A percentile compares a stretch with the other conserved stretches of the same genome.
phyloP scores from a whole-genome alignment of 2,797 vertebrate genomes.

The Protosalanx chinensis region DNA sequence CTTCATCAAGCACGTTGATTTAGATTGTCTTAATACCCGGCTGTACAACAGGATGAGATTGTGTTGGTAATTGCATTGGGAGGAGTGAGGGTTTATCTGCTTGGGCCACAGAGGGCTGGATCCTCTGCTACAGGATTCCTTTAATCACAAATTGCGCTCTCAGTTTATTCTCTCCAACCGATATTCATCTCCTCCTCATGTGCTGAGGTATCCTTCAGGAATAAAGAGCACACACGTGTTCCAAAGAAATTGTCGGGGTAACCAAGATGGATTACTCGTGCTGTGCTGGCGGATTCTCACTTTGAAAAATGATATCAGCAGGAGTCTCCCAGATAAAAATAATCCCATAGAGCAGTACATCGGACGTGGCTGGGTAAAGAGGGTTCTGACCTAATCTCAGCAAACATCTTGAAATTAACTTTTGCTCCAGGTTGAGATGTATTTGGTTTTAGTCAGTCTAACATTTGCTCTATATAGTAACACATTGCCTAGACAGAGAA shows the following conservation, averaged over 20 bases:
- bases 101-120: slow-evolving; percentile 57
- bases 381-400: slow-evolving; percentile 66
- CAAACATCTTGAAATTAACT: slow-evolving; percentile 66
- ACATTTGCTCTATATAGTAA: slow-evolving; percentile 1
- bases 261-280: slow-evolving; percentile 79
- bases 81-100: slow-evolving; percentile 57
- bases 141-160: slow-evolving; percentile 79
- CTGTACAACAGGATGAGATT: slow-evolving; percentile 52
- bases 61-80: slow-evolving; percentile 63
- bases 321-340: slow-evolving; percentile 74
- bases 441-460: slow-evolving; percentile 53
- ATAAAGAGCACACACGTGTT: slow-evolving; percentile 71
- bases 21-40: slow-evolving; percentile 55
- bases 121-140: slow-evolving; percentile 71
- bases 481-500: neutral
- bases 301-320: slow-evolving; percentile 79
- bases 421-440: slow-evolving; percentile 55
- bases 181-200: slow-evolving; percentile 75
- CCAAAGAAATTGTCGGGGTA: slow-evolving; percentile 71
- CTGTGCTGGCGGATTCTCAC: slow-evolving; percentile 73
- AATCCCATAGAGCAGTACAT: slow-evolving; percentile 61
- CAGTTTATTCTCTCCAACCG: slow-evolving; percentile 68
- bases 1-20: slow-evolving; percentile 59
- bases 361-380: slow-evolving; percentile 55
- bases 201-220: slow-evolving; percentile 70